phyloP scores from a whole-genome alignment of 2,113 vertebrate species.

The Gallinago undulata region DNA sequence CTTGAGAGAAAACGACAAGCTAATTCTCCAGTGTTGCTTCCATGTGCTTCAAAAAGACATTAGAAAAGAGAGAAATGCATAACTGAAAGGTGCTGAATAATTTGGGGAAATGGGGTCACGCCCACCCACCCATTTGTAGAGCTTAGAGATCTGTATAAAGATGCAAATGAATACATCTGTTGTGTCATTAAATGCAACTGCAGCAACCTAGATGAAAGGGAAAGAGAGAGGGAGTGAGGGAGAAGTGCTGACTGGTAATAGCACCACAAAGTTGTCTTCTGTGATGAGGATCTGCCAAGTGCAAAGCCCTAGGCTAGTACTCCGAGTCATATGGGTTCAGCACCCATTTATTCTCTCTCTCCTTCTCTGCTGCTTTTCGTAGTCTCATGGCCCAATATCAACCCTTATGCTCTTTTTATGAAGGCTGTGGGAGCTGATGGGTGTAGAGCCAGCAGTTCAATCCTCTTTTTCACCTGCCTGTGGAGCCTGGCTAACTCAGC shows the following conservation, averaged over 20 bases:
- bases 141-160: conserved; percentile 62
- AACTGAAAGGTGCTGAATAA: conserved; percentile 67
- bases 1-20: not conserved
- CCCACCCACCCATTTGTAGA: conserved; percentile 63
- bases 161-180: conserved; percentile 71
- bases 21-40: conserved; percentile 11
- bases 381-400: not conserved
- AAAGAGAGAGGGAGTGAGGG: not conserved
- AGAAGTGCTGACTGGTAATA: conserved; percentile 59
- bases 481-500: not conserved
- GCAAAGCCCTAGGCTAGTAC: not conserved
- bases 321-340: not conserved
- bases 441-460: not conserved
- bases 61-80: conserved; percentile 14
- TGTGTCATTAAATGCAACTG: conserved; percentile 65
- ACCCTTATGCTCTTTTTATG: not conserved
- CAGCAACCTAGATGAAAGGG: conserved; percentile 64
- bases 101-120: conserved; percentile 57
- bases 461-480: not conserved
- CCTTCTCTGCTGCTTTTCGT: not conserved
- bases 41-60: conserved; percentile 8
- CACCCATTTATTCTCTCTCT: not conserved
- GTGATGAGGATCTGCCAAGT: conserved; percentile 37
- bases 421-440: not conserved
- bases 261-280: conserved; percentile 33